These are phyloP conservation scores for Dynastes maya DNA, from an alignment of 2,888 invertebrate genomes.

Conservation along the genomic window DNA sequence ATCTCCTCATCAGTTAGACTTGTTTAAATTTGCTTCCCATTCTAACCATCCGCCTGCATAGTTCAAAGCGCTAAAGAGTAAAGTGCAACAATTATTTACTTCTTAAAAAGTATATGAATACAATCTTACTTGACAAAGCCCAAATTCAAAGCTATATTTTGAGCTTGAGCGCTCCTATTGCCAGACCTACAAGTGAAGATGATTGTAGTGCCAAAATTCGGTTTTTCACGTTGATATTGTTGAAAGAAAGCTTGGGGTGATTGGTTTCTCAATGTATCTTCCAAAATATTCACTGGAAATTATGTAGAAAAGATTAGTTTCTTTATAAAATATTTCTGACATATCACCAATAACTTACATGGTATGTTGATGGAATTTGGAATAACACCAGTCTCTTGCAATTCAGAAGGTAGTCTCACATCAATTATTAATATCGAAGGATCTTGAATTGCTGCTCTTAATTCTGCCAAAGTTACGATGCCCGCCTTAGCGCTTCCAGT, in stretches of 20 bases:
- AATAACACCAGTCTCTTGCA: constrained; percentile 79
- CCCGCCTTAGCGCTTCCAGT: neutral
- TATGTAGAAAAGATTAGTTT: constrained; percentile 9
- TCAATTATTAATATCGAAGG: constrained; percentile 78
- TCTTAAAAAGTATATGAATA: neutral
- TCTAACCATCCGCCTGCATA: constrained; percentile 60
- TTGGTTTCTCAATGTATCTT: constrained; percentile 49
- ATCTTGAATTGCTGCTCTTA: constrained; percentile 70
- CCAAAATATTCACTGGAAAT: constrained; percentile 51
- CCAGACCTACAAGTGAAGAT: constrained; percentile 83
- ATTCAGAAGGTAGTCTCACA: constrained; percentile 83
- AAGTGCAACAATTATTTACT: neutral
- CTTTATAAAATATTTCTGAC: neutral
- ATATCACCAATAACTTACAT: neutral
- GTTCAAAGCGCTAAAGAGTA: constrained; percentile 56
- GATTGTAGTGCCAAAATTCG: constrained; percentile 73
- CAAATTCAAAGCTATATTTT: constrained; percentile 73
- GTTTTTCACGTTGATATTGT: constrained; percentile 75
- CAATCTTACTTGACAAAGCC: constrained; percentile 76
- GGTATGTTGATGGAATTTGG: constrained; percentile 67
- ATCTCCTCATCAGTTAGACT: neutral
- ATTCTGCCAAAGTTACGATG: constrained; percentile 65
- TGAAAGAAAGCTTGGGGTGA: constrained; percentile 72
- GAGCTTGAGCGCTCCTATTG: constrained; percentile 77
- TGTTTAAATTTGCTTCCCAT: constrained; percentile 53